Conservation (phyloP, 1,140 invertebrate species). For the Bombus sylvicola region DNA sequence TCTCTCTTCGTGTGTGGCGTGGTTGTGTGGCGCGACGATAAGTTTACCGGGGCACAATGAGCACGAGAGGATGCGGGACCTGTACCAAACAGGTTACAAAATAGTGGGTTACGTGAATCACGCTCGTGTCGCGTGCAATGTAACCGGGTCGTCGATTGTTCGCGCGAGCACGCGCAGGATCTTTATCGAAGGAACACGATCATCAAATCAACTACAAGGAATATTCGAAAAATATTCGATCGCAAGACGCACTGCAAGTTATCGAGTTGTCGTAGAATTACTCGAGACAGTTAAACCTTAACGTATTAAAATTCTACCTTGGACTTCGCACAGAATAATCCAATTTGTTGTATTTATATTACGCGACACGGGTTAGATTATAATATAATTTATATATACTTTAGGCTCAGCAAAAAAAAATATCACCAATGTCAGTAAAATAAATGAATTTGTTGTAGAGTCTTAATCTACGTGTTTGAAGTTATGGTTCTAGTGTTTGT, state of each 20-base stretch:
- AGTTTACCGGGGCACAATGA: conserved; percentile 29
- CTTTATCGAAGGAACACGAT: conserved; percentile 1
- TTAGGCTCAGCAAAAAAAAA: no score
- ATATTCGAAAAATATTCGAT: not conserved
- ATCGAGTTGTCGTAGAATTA: no score
- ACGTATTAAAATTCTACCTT: not conserved
- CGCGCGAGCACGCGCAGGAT: conserved; percentile 1
- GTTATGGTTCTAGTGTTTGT: no score
- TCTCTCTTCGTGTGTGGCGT: conserved; percentile 11
- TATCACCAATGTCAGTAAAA: no score
- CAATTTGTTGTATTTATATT: no score
- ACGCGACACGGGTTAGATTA: no score
- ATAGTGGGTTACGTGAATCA: conserved; percentile 63
- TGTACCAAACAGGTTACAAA: conserved; percentile 56
- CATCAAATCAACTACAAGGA: conserved; percentile 10
- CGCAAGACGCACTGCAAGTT: not conserved
- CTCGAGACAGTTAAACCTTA: not conserved
- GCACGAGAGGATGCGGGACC: conserved; percentile 35
- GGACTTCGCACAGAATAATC: not conserved
- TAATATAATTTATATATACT: no score
- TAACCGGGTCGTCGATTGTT: conserved; percentile 30
- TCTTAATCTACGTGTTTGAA: no score
- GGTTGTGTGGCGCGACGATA: conserved; percentile 21
- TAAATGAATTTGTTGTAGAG: no score
- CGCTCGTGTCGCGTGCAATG: conserved; percentile 53